These are phyloP conservation scores for Bombus soroeensis DNA, from an alignment of 1,140 invertebrate species.

Conservation along the genomic window DNA sequence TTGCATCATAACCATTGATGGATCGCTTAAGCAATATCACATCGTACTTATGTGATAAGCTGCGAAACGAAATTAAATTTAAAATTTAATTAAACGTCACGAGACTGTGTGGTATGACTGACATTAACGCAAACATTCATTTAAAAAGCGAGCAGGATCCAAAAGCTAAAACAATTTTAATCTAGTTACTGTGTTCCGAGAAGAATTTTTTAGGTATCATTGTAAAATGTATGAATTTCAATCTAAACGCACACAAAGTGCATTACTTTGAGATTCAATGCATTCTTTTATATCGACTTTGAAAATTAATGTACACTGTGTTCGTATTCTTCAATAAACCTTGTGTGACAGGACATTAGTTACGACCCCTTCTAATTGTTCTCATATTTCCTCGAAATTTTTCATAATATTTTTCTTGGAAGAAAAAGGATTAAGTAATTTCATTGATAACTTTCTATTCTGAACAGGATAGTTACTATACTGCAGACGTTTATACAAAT, in stretches of 20 bases:
- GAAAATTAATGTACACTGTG: too few species aligned
- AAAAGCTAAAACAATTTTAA: constrained; percentile 6
- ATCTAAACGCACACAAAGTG: neutral
- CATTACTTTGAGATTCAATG: neutral
- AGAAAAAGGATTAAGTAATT: too few species aligned
- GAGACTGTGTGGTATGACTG: neutral
- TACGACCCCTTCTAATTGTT: too few species aligned
- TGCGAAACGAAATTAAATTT: neutral
- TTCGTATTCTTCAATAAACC: too few species aligned
- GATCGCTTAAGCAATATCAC: neutral
- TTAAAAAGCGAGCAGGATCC: neutral
- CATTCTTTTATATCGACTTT: neutral
- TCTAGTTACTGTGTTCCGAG: neutral
- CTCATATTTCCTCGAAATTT: too few species aligned
- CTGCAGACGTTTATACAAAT: too few species aligned
- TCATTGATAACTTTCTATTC: too few species aligned
- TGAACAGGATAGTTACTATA: too few species aligned
- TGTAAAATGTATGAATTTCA: neutral
- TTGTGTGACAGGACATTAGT: too few species aligned
- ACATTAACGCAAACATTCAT: neutral
- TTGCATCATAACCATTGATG: neutral
- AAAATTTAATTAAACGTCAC: constrained; percentile 15
- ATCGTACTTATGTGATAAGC: too few species aligned
- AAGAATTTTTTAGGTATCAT: neutral
- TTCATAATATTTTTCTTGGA: too few species aligned